Evolutionary conservation across 2,888 invertebrate species (phyloP).

Genomic region (Chrysolina haemoptera): DNA sequence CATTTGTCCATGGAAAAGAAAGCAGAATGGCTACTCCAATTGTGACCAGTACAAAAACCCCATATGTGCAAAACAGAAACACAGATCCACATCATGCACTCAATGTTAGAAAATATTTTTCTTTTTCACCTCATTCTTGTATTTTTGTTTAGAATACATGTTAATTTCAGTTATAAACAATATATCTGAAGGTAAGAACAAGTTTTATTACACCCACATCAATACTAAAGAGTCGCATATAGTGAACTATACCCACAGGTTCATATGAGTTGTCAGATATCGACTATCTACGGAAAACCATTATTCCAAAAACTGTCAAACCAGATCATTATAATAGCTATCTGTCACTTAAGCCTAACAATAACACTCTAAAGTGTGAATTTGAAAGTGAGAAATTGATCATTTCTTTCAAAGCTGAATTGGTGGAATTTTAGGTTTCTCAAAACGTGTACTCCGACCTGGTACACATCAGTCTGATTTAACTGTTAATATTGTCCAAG

Average conservation of each 20-base stretch:
- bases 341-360: not conserved
- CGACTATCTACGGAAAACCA: constrained; percentile 4
- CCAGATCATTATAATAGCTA: not conserved
- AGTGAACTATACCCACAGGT: not conserved
- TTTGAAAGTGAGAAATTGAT: constrained; percentile 8
- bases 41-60: too few species aligned
- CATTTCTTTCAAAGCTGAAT: constrained; percentile 1
- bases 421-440: not conserved
- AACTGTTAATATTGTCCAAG: not conserved
- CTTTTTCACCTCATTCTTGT: too few species aligned
- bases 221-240: too few species aligned
- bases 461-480: not conserved
- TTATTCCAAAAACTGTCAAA: not conserved
- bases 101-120: too few species aligned
- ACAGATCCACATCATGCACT: too few species aligned
- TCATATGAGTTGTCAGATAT: not conserved
- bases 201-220: not conserved
- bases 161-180: too few species aligned
- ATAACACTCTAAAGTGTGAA: not conserved
- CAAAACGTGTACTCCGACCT: not conserved
- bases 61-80: too few species aligned
- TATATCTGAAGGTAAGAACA: too few species aligned
- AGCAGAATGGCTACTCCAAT: too few species aligned
- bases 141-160: too few species aligned
- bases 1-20: too few species aligned